Conservation (phyloP, 2,113 vertebrate genomes). For the Takifugu bimaculatus region DNA sequence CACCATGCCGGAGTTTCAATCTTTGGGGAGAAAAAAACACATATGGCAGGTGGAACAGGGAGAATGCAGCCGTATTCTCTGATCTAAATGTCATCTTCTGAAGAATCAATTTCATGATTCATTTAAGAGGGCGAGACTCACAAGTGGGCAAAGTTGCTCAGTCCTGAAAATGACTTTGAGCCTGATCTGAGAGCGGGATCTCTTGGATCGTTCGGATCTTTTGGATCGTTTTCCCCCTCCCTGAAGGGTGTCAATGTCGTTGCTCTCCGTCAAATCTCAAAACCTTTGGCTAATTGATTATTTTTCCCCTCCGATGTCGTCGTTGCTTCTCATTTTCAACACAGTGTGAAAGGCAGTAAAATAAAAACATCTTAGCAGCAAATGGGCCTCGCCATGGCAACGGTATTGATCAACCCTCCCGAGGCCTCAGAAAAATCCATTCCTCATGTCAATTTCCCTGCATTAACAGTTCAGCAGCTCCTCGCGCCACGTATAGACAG, state of each 20-base stretch:
- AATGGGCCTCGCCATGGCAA: constrained; percentile 71
- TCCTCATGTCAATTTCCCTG: constrained; percentile 62
- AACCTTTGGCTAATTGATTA: constrained; percentile 56
- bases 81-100: constrained; percentile 61
- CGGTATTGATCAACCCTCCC: constrained; percentile 67
- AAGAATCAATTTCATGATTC: constrained; percentile 61
- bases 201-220: constrained; percentile 13
- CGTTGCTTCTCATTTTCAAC: constrained; percentile 63
- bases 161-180: not conserved
- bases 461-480: constrained; percentile 65
- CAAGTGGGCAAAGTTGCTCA: constrained; percentile 37
- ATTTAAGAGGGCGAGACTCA: constrained; percentile 47
- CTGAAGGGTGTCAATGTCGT: not conserved
- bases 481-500: constrained; percentile 54
- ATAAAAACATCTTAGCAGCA: constrained; percentile 72
- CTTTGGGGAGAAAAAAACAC: constrained; percentile 17
- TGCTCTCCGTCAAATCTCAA: constrained; percentile 11
- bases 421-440: constrained; percentile 67
- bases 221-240: not conserved
- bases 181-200: not conserved
- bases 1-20: constrained; percentile 51
- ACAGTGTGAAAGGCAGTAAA: constrained; percentile 59
- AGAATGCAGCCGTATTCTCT: constrained; percentile 36
- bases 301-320: constrained; percentile 9
- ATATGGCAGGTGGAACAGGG: constrained; percentile 21